These are phyloP conservation scores for Taeniopygia guttata DNA, from an alignment of 2,797 vertebrate genomes.

Conservation along the genomic window DNA sequence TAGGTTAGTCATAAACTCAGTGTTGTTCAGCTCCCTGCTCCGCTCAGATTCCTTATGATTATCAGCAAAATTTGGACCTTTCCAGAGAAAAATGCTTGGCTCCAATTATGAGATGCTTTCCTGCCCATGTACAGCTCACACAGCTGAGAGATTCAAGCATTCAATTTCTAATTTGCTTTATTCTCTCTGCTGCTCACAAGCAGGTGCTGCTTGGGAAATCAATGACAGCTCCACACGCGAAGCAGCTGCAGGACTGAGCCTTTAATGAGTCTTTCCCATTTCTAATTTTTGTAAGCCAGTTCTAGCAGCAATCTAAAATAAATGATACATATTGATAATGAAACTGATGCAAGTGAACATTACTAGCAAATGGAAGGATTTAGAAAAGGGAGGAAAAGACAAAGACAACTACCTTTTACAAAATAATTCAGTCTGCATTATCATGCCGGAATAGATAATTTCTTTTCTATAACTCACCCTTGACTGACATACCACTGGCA, in stretches of 20 bases:
- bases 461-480: neutral
- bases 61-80: neutral
- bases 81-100: neutral
- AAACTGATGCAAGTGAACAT: neutral
- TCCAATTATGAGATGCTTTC: neutral
- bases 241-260: conserved; percentile 25
- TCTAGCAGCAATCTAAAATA: neutral
- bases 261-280: conserved; percentile 27
- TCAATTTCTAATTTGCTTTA: conserved; percentile 47
- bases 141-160: neutral
- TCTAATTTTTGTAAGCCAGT: conserved; percentile 9
- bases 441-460: neutral
- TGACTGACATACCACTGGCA: neutral
- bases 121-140: neutral
- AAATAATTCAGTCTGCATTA: neutral
- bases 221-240: neutral
- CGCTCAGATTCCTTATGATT: neutral
- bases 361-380: neutral
- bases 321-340: neutral
- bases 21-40: neutral
- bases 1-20: neutral
- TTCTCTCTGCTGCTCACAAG: conserved; percentile 30
- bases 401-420: neutral
- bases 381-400: neutral
- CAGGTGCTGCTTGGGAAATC: conserved; percentile 40